Evolutionary conservation across 2,888 invertebrate genomes (phyloP).

Genomic region (Bibio marci): DNA sequence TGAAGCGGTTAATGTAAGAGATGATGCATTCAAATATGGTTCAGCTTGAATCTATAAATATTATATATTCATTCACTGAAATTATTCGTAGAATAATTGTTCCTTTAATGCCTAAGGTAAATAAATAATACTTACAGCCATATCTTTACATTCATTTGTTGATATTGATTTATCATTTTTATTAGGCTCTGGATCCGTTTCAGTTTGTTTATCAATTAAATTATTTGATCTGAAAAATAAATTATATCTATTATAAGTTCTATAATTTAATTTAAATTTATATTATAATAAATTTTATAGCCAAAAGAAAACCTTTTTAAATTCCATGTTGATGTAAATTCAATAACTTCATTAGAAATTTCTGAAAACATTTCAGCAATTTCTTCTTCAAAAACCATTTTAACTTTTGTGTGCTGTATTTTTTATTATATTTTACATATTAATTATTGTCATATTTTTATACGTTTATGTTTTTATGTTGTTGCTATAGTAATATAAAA

Average conservation of each 20-base stretch:
- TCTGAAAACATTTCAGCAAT: slow-evolving; percentile 26
- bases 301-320: slow-evolving; percentile 21
- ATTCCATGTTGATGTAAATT: slow-evolving; percentile 31
- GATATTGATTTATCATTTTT: slow-evolving; percentile 14
- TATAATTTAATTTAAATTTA: too few relatives aligned
- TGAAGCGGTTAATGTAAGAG: too few relatives aligned
- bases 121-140: slow-evolving; percentile 13
- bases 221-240: slow-evolving; percentile 13
- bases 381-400: not conserved
- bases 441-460: too few relatives aligned
- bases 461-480: too few relatives aligned
- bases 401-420: too few relatives aligned
- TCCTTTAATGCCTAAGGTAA: too few relatives aligned
- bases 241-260: not conserved
- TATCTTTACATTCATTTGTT: slow-evolving; percentile 15
- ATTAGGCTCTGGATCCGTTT: slow-evolving; percentile 18
- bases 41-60: slow-evolving; percentile 29
- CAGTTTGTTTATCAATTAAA: slow-evolving; percentile 19
- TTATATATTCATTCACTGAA: not conserved
- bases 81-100: too few relatives aligned
- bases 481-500: too few relatives aligned
- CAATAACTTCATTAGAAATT: slow-evolving; percentile 30
- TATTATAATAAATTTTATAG: slow-evolving; percentile 11
- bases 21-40: slow-evolving; percentile 4
- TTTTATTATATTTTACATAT: too few relatives aligned